Evolutionary conservation across 2,888 invertebrate genomes (phyloP), one percentile per base, ranked within the genome.

Genomic region (Sminthurinus aureus): DNA sequence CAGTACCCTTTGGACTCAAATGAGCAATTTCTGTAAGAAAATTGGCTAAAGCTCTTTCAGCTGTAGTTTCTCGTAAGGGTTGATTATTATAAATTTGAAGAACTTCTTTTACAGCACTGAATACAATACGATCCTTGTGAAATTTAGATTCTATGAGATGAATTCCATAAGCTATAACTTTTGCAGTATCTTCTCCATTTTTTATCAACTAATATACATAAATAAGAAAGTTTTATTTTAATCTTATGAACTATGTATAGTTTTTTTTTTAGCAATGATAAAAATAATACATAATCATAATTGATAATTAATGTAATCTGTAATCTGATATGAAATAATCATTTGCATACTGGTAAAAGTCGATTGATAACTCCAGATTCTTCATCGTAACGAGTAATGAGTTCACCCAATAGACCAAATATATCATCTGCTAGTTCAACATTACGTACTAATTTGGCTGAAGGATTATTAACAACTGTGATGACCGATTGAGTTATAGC

Each of bases 401-500:
- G 71, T 15, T 86, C 71, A 13, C 87, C 87, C 38, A 87, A 74
- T 26, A 87, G 84, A 18, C 85, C 81, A 79, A 87, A 87, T 0
- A 86, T 83, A 18, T 86, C 84, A 76, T 86, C 84, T 0, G 76
- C 79, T 69, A 79, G 22, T 8, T 86, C 85, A n/a, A 77, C 77
- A 80, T 85, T 83, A 13, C 52, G 18, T 11, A 78, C 66, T 11
- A 87, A 26, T 3, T 83, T 83, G 26, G 83, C 84, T 0, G 85
- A 20, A 4, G 83, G 85, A 51, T 86, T 87, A 50, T 85, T 85
- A 26, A 87, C 82, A 0, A 86, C 84, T 18, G 81, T 83, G 67
- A 85, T 86, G 24, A 85, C 78, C 0, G 87, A 85, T 0, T 87
- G 71, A 3, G 87, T 87, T 1, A 87, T 66, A n/a, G 85, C 87